Percentiles rank a stretch among this genome's conserved stretches.
Conservation (phyloP, 2,888 invertebrate genomes). For the Trissolcus japonicus region DNA sequence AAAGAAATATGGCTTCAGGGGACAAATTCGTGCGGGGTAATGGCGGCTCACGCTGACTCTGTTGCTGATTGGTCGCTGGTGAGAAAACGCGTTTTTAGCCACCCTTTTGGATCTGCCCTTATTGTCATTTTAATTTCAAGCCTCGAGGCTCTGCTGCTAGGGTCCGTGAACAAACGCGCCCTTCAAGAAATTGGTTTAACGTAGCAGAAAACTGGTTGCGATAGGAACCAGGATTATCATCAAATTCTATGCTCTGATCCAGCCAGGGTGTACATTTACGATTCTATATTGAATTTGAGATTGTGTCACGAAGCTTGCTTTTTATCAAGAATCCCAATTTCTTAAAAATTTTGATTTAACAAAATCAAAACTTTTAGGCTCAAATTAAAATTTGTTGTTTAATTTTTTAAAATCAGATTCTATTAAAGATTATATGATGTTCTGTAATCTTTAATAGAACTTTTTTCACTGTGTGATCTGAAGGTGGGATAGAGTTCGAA, state of each 20-base stretch:
- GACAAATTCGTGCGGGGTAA: slow-evolving; percentile 63
- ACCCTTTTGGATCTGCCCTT: slow-evolving; percentile 73
- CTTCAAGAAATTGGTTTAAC: slow-evolving; percentile 66
- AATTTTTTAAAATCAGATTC: no score
- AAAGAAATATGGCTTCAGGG: slow-evolving; percentile 49
- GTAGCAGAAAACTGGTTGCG: slow-evolving; percentile 65
- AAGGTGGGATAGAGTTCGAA: no score
- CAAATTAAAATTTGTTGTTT: no score
- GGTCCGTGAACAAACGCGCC: slow-evolving; percentile 65
- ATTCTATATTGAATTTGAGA: slow-evolving; percentile 22
- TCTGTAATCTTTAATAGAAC: no score
- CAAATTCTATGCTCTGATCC: slow-evolving; percentile 29
- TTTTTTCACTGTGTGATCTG: no score
- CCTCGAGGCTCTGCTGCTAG: slow-evolving; percentile 62
- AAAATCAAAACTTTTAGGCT: no score
- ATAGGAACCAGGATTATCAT: slow-evolving; percentile 57
- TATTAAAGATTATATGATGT: no score
- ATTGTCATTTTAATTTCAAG: slow-evolving; percentile 76
- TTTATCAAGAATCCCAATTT: no score
- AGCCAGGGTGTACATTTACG: slow-evolving; percentile 28
- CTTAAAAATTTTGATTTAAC: no score
- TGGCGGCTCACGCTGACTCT: slow-evolving; percentile 67
- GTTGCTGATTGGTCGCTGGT: slow-evolving; percentile 71
- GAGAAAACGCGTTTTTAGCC: slow-evolving; percentile 72
- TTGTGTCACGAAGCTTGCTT: neutral